phyloP scores from a whole-genome alignment of 2,797 vertebrate genomes.

The Alectoris magna region DNA sequence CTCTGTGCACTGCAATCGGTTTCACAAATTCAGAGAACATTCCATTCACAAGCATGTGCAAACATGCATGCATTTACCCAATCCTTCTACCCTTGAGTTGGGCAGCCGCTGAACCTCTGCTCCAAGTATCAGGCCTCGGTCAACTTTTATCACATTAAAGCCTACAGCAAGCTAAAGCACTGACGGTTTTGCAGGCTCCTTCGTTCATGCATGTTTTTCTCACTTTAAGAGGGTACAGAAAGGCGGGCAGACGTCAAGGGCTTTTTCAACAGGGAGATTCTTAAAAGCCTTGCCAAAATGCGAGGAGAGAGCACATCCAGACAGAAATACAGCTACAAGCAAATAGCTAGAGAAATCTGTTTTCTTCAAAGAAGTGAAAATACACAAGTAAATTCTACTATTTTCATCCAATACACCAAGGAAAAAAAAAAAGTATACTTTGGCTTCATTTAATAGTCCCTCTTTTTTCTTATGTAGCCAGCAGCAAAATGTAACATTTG shows the following conservation, averaged over 20 bases:
- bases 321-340: not conserved
- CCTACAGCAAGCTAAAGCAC: not conserved
- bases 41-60: accelerated
- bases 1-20: accelerated
- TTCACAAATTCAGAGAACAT: accelerated
- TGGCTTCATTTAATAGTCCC: not conserved
- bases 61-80: accelerated
- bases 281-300: not conserved
- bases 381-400: not conserved
- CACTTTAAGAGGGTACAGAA: accelerated
- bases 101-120: accelerated
- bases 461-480: not conserved
- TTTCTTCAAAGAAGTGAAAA: not conserved
- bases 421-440: not conserved
- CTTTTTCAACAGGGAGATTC: accelerated
- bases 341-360: not conserved
- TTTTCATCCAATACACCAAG: not conserved
- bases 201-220: accelerated
- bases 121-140: accelerated
- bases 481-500: not conserved
- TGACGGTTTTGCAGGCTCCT: not conserved
- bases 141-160: accelerated
- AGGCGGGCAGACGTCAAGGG: accelerated
- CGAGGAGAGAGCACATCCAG: not conserved
- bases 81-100: not conserved